Evolutionary conservation across 1,140 invertebrate species (phyloP).

Genomic region (Plodia interpunctella): DNA sequence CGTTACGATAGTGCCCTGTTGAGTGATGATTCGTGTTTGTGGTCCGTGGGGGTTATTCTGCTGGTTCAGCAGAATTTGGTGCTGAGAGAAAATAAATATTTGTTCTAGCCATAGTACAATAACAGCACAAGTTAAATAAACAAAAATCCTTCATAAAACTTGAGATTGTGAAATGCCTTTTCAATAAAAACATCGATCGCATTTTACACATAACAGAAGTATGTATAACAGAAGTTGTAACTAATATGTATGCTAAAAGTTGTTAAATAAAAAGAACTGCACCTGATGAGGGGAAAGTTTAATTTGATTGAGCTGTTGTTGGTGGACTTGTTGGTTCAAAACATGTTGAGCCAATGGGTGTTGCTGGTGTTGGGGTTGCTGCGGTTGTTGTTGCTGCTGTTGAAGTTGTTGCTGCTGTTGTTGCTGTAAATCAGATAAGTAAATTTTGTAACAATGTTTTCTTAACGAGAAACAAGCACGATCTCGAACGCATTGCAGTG

Average conservation of each 20-base stretch:
- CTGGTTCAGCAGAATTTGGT: constrained; percentile 53
- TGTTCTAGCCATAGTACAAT: not conserved
- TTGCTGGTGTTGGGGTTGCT: constrained; percentile 36
- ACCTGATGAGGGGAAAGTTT: constrained; percentile 64
- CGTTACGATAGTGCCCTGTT: constrained; percentile 62
- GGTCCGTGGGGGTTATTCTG: constrained; percentile 38
- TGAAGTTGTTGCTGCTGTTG: constrained; percentile 49
- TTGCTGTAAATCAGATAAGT: constrained; percentile 35
- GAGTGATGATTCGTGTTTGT: constrained; percentile 56
- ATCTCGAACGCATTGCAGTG: too few relatives aligned
- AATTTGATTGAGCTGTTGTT: constrained; percentile 50
- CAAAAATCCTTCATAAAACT: too few relatives aligned
- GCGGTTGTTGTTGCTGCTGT: constrained; percentile 25
- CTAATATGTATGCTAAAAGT: too few relatives aligned
- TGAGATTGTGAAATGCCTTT: too few relatives aligned
- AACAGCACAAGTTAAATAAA: too few relatives aligned
- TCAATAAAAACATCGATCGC: too few relatives aligned
- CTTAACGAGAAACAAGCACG: too few relatives aligned
- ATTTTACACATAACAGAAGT: too few relatives aligned
- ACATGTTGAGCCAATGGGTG: constrained; percentile 52
- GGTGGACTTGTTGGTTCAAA: constrained; percentile 47
- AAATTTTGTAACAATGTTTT: too few relatives aligned
- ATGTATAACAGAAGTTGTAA: too few relatives aligned
- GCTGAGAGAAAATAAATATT: constrained; percentile 42
- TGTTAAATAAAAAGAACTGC: too few relatives aligned